Percentiles rank a stretch among this genome's conserved stretches.
These are phyloP conservation scores for Tachina lurida DNA, from an alignment of 2,888 invertebrate genomes.

Conservation along the genomic window DNA sequence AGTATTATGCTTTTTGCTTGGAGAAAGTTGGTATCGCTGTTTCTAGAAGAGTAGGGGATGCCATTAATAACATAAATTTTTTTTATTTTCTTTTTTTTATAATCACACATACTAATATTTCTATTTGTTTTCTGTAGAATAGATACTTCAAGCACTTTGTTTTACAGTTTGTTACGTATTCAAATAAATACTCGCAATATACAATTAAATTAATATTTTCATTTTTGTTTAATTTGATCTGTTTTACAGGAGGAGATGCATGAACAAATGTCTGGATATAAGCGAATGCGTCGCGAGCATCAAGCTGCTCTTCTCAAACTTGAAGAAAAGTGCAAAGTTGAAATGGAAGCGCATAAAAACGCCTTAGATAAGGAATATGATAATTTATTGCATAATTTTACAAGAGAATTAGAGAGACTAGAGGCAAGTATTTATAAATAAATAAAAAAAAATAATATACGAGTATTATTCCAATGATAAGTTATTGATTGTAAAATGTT, in stretches of 20 bases:
- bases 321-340: constrained; percentile 97
- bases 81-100: not conserved
- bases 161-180: constrained; percentile 23
- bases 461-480: constrained; percentile 20
- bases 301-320: constrained; percentile 96
- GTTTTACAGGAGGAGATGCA: constrained; percentile 94
- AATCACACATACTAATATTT: not conserved
- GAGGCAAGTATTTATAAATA: constrained; percentile 84
- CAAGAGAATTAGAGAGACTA: constrained; percentile 94
- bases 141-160: constrained; percentile 43
- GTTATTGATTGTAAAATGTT: not conserved
- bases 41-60: too few relatives aligned
- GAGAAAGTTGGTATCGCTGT: too few relatives aligned
- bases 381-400: constrained; percentile 93
- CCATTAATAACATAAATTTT: not conserved
- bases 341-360: constrained; percentile 98
- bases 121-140: constrained; percentile 50
- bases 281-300: constrained; percentile 98
- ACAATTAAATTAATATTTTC: not conserved
- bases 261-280: constrained; percentile 99
- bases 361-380: constrained; percentile 98
- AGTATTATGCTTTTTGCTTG: too few relatives aligned
- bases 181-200: not conserved
- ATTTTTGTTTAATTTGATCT: constrained; percentile 13
- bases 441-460: not conserved